These are phyloP conservation scores for Lepus timidus DNA, from an alignment of 2,113 vertebrate genomes.

Conservation along the genomic window DNA sequence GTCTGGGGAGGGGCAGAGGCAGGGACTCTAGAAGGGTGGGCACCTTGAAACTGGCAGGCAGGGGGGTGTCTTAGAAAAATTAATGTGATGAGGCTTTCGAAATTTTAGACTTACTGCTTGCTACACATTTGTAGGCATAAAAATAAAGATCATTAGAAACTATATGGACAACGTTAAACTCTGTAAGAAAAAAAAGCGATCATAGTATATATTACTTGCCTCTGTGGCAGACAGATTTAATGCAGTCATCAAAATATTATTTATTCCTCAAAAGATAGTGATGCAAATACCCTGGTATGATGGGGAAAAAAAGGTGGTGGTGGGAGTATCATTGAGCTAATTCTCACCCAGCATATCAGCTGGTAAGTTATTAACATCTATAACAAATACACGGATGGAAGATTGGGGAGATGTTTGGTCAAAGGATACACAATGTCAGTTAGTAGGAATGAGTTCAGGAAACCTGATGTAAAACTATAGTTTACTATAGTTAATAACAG, in stretches of 20 bases:
- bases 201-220: not conserved
- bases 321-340: not conserved
- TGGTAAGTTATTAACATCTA: not conserved
- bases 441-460: not conserved
- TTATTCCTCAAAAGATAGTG: not conserved
- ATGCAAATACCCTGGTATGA: not conserved
- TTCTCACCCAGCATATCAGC: not conserved
- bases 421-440: not conserved
- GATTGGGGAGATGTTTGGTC: not conserved
- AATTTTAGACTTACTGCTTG: not conserved
- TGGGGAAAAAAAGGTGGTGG: not conserved
- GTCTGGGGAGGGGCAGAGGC: not conserved
- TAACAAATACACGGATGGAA: not conserved
- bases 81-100: not conserved
- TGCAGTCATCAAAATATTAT: not conserved
- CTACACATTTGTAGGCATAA: not conserved
- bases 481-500: not conserved
- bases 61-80: not conserved
- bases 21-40: accelerated
- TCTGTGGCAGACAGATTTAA: not conserved
- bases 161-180: not conserved
- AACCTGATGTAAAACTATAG: no score
- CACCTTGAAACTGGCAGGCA: not conserved
- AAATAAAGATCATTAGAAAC: not conserved
- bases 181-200: not conserved